Conservation (phyloP, 1,140 invertebrate species). For the Akabosia matsudoensis region DNA sequence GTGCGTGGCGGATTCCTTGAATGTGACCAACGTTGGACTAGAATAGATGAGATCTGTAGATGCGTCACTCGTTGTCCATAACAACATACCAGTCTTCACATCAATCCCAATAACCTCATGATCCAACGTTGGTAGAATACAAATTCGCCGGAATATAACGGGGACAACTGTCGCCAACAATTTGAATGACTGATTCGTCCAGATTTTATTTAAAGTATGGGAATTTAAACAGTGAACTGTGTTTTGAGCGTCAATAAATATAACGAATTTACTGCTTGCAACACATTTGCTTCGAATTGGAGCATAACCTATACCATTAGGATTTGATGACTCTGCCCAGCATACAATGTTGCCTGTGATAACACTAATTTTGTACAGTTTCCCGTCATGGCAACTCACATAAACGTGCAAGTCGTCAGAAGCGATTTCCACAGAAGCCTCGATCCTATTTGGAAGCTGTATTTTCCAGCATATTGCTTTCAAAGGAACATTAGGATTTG, state of each 20-base stretch:
- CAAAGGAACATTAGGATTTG: background rate
- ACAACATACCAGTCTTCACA: background rate
- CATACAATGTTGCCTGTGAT: background rate
- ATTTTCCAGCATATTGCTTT: background rate
- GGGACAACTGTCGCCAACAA: background rate
- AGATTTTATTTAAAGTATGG: background rate
- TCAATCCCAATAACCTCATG: background rate
- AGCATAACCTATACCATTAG: background rate
- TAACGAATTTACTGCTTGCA: background rate
- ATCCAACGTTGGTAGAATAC: background rate
- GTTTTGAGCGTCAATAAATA: conserved; percentile 1
- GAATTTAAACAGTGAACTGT: background rate
- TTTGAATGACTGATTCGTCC: background rate
- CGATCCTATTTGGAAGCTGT: background rate
- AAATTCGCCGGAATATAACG: background rate
- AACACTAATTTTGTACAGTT: conserved; percentile 5
- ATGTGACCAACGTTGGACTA: background rate
- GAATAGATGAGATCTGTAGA: background rate
- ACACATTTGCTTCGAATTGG: background rate
- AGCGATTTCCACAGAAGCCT: background rate
- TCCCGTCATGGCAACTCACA: background rate
- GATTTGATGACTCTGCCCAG: too few species aligned
- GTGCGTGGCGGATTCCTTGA: background rate
- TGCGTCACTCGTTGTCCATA: background rate
- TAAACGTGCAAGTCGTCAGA: background rate